phyloP scores from a whole-genome alignment of 1,140 invertebrate genomes.

The Drosophila kanapiae region DNA sequence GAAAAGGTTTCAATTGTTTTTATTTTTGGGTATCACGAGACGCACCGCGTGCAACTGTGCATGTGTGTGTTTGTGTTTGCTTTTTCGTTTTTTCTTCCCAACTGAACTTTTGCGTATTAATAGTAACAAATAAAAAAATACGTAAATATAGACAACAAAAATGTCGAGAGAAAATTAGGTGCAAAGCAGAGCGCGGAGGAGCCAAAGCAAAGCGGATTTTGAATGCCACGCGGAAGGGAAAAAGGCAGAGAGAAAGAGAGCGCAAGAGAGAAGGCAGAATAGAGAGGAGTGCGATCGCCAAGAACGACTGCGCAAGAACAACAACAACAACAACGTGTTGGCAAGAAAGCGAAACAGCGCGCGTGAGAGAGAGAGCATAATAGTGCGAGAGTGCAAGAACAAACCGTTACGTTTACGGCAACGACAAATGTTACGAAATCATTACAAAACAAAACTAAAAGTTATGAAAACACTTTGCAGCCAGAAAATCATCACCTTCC shows the following conservation, averaged over 20 bases:
- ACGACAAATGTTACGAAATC: conserved; percentile 79
- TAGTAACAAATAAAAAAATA: conserved; percentile 74
- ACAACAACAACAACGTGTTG: conserved; percentile 14
- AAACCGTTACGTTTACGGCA: conserved; percentile 68
- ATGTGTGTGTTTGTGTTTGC: conserved; percentile 4
- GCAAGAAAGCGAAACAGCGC: conserved; percentile 34
- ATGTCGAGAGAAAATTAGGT: conserved; percentile 48
- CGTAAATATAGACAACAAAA: conserved; percentile 74
- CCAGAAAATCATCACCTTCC: conserved; percentile 17
- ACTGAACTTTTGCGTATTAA: conserved; percentile 66
- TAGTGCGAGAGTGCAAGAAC: conserved; percentile 24
- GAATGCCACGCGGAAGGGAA: conserved; percentile 78
- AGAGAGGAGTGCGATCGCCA: conserved; percentile 10
- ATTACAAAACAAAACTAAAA: conserved; percentile 76
- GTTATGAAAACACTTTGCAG: conserved; percentile 44
- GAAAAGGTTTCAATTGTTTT: conserved; percentile 55
- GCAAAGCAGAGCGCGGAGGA: conserved; percentile 60
- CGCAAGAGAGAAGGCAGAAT: background rate
- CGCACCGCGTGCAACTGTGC: conserved; percentile 42
- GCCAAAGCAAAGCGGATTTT: conserved; percentile 47
- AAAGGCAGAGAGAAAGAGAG: conserved; percentile 13
- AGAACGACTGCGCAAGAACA: conserved; percentile 60
- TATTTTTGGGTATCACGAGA: conserved; percentile 76
- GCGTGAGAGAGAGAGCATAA: conserved; percentile 23
- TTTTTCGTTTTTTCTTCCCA: conserved; percentile 26